A percentile compares a stretch with the other conserved stretches of the same genome.
These are phyloP conservation scores for Drosophila subpulchrella DNA, from an alignment of 1,140 invertebrate species.

Conservation along the genomic window DNA sequence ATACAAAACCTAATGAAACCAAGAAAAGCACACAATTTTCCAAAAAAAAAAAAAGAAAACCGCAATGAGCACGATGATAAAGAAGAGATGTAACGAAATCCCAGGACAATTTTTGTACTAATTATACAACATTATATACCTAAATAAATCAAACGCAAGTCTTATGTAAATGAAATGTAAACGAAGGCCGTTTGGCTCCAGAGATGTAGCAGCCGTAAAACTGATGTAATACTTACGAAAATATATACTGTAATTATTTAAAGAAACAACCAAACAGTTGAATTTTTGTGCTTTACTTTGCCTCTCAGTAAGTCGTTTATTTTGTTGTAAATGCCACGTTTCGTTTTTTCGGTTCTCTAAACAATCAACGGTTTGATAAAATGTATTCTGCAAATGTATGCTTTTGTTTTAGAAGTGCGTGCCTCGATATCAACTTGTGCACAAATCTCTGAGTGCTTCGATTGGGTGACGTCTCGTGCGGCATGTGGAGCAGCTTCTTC, in stretches of 20 bases:
- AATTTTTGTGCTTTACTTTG: constrained; percentile 68
- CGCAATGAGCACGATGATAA: constrained; percentile 12
- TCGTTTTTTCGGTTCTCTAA: constrained; percentile 53
- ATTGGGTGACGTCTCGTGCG: constrained; percentile 50
- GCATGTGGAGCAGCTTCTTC: constrained; percentile 35
- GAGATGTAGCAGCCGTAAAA: constrained; percentile 49
- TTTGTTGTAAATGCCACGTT: constrained; percentile 79
- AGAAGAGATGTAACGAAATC: constrained; percentile 40
- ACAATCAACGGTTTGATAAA: constrained; percentile 66
- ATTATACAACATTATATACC: constrained; percentile 51
- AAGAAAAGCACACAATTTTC: constrained; percentile 55
- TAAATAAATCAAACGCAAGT: constrained; percentile 59
- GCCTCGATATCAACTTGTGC: constrained; percentile 62
- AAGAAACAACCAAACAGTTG: constrained; percentile 40
- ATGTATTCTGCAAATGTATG: constrained; percentile 40
- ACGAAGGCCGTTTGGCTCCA: constrained; percentile 60
- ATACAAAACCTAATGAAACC: constrained; percentile 31
- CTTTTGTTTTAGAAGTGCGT: constrained; percentile 50
- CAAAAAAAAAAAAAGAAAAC: constrained; percentile 10
- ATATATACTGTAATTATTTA: constrained; percentile 79
- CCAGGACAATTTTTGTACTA: constrained; percentile 71
- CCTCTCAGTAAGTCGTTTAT: constrained; percentile 61
- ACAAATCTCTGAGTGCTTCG: constrained; percentile 57
- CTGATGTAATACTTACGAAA: constrained; percentile 76
- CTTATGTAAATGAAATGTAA: constrained; percentile 75